These are phyloP conservation scores for Cygnus olor DNA, from an alignment of 2,797 vertebrate genomes.

Conservation along the genomic window DNA sequence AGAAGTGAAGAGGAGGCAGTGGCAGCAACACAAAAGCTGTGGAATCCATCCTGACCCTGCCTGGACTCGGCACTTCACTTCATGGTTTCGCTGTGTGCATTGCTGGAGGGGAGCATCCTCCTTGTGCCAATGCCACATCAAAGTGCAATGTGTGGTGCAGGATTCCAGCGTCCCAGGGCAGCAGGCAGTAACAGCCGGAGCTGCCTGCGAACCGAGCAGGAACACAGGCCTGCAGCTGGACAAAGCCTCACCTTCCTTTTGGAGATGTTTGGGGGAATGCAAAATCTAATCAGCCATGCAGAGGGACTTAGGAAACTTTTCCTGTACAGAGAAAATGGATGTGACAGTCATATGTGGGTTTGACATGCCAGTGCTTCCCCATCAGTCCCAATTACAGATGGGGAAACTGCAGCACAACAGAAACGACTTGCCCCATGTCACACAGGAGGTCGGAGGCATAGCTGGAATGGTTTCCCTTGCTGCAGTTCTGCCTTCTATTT, in stretches of 20 bases:
- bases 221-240: neutral
- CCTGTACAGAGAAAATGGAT: neutral
- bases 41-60: neutral
- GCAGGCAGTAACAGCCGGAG: neutral
- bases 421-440: rapidly evolving
- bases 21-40: neutral
- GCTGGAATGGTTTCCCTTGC: neutral
- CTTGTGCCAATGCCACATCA: conserved; percentile 54
- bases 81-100: neutral
- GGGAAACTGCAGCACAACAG: neutral
- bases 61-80: neutral
- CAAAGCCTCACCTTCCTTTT: neutral
- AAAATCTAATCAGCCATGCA: neutral
- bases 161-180: neutral
- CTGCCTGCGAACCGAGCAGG: neutral
- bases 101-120: conserved; percentile 36
- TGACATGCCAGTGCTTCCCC: neutral
- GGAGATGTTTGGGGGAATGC: neutral
- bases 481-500: neutral
- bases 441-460: neutral
- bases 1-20: neutral
- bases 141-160: neutral
- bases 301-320: neutral
- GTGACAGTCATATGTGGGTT: neutral
- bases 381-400: neutral